phyloP scores from a whole-genome alignment of 2,797 vertebrate species.

The Pteropus rufus region DNA sequence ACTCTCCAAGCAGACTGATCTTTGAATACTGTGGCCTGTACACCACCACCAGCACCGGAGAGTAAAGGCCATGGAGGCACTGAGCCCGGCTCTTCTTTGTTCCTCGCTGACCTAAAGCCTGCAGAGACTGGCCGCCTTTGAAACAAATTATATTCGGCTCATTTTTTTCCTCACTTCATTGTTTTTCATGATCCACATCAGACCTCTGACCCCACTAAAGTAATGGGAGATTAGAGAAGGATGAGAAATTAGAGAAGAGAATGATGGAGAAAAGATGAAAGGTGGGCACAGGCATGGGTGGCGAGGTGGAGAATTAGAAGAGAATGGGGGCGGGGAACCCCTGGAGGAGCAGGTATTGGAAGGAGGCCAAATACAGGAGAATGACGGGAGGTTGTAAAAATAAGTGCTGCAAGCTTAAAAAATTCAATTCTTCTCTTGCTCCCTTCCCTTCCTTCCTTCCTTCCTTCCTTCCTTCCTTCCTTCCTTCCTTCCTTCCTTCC shows the following conservation, averaged over 20 bases:
- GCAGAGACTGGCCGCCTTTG: not conserved
- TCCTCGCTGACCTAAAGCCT: not conserved
- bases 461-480: no score
- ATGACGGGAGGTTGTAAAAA: not conserved
- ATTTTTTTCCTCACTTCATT: not conserved
- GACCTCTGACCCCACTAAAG: not conserved
- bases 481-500: not conserved
- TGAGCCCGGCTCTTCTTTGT: not conserved
- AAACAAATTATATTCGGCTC: not conserved
- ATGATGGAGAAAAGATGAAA: not conserved
- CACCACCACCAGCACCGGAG: not conserved
- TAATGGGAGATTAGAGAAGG: not conserved
- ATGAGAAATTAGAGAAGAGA: not conserved
- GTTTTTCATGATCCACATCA: not conserved
- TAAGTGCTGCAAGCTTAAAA: not conserved
- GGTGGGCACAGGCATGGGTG: not conserved
- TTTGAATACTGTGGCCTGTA: not conserved
- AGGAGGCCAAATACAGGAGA: not conserved
- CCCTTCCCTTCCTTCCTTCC: not conserved
- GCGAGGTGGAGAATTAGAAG: not conserved
- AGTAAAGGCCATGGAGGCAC: not conserved
- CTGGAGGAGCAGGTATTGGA: not conserved
- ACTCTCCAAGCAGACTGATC: not conserved
- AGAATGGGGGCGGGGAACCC: not conserved
- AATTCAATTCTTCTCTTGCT: not conserved